Conservation (phyloP, 2,797 vertebrate species). For the Pangasius krempfi region DNA sequence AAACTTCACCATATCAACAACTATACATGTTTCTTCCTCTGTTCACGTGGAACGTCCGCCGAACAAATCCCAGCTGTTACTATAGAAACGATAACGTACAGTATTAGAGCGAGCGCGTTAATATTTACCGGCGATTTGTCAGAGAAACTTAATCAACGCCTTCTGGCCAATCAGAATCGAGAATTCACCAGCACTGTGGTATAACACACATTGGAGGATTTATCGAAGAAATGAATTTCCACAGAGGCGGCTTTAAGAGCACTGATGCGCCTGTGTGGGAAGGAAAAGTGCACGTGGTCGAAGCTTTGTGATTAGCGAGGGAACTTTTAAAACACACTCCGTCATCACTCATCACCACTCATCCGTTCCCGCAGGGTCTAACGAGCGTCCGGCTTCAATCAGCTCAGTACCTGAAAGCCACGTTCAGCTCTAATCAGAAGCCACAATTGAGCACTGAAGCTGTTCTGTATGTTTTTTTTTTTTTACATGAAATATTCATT, state of each 20-base stretch:
- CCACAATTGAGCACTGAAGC: neutral
- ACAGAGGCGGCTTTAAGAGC: neutral
- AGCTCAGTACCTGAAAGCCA: constrained; percentile 4
- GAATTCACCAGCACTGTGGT: neutral
- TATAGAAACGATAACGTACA: neutral
- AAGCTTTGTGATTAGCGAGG: neutral
- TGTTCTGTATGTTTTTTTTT: neutral
- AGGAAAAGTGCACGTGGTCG: neutral
- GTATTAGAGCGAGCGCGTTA: neutral
- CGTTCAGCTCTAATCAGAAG: neutral
- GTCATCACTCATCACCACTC: neutral
- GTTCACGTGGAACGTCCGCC: neutral
- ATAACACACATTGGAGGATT: neutral
- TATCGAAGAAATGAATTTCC: neutral
- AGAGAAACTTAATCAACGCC: neutral
- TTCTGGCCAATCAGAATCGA: neutral
- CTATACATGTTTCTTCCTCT: neutral
- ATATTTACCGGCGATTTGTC: neutral
- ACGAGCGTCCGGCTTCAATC: neutral
- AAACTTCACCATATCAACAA: neutral
- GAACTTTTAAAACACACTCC: neutral
- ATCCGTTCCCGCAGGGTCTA: neutral
- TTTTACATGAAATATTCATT: constrained; percentile 27
- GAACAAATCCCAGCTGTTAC: neutral
- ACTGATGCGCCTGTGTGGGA: neutral